phyloP scores from a whole-genome alignment of 92 coral and sea anemone species.

The Montipora capitata region DNA sequence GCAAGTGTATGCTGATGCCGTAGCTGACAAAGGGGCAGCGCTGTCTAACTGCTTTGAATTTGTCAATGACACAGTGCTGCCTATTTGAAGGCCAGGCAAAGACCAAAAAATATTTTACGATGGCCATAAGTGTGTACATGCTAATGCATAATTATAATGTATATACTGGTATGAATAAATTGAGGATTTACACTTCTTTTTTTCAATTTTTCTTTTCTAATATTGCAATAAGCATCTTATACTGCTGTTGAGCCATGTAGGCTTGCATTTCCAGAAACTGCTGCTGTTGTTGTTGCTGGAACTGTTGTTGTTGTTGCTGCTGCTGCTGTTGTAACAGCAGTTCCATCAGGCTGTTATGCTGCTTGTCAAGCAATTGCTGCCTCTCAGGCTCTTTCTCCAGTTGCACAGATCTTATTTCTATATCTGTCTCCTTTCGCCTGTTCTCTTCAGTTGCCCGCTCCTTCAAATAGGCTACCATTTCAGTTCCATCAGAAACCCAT shows the following conservation, averaged over 20 bases:
- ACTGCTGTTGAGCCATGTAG: conserved; percentile 18
- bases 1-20: conserved; percentile 53
- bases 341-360: conserved; percentile 24
- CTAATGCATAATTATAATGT: too few relatives aligned
- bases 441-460: neutral
- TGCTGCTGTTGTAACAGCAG: conserved; percentile 24
- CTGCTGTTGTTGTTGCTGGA: conserved; percentile 17
- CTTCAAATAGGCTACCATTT: too few relatives aligned
- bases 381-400: conserved; percentile 29
- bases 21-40: conserved; percentile 57
- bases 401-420: neutral
- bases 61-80: conserved; percentile 8
- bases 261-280: conserved; percentile 16
- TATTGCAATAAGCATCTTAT: neutral
- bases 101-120: neutral
- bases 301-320: conserved; percentile 15
- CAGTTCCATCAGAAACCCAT: too few relatives aligned
- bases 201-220: conserved; percentile 24
- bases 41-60: conserved; percentile 55
- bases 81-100: conserved; percentile 25
- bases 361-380: conserved; percentile 24
- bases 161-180: too few relatives aligned
- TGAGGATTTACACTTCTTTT: conserved; percentile 2
- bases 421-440: neutral
- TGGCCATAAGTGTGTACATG: neutral